Base-by-base conservation (phyloP, 2,797 vertebrate genomes). In the Falco biarmicus region DNA sequence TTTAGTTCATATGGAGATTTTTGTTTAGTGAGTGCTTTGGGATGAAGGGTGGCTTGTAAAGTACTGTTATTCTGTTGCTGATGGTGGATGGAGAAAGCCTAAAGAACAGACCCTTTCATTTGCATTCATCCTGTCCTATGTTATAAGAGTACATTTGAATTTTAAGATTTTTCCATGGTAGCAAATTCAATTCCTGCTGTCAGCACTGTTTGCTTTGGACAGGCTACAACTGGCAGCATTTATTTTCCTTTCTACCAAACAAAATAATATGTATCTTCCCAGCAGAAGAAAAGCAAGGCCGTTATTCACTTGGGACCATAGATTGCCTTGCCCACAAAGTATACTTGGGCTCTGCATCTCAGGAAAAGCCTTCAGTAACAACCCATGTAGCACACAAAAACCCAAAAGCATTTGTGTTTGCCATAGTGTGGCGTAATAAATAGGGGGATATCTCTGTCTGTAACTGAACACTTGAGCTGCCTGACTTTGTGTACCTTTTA, bases 171-270 rank as follows among this genome's bases (percentile, higher is more conserved):
- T 96, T 91, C 79, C 77, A 3, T 65, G 48, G 75, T 68, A 96
- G 96, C 64, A 93, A 90, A 95, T 94, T 95, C 93, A 95, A 43
- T 89, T 96, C 92, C 90, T 84, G 79, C 92, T 94, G 95, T 93
- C 87, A 93, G 89, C 76, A 91, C 66, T 92, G 78, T 96, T 97
- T 96, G 90, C 94, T 95, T 96, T 97, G 80, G 81, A 93, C 85
- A 90, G 93, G 73, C 80, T 51, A 89, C 81, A 93, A 91, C 83
- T 84, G 84, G 91, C 87, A 82, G 89, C 78, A 90, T 95, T 96
- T 94, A 94, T 97, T 97, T 98, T 89, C 84, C 51, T 84, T 95
- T 92, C 76, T 91, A 92, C 17, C 39, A 94, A 96, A 91, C 73
- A 88, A 93, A 96, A 96, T 83, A 96, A 94, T 88, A 82, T 22